Conservation (phyloP, 2,113 vertebrate genomes). For the Pygoscelis antarcticus region DNA sequence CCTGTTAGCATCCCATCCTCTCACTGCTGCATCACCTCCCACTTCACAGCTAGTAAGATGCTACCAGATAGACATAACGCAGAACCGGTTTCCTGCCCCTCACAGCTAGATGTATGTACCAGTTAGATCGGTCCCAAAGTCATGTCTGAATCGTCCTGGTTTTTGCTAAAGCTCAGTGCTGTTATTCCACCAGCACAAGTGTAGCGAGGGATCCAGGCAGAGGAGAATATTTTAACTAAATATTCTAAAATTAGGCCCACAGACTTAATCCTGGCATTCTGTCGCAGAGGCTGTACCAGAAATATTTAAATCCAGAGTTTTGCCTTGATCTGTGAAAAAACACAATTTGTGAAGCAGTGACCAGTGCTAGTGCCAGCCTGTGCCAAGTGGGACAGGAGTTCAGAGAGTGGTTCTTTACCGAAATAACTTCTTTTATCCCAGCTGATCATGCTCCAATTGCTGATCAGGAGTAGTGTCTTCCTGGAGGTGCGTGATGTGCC, state of each 20-base stretch:
- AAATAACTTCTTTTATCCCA: not conserved
- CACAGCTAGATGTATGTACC: not conserved
- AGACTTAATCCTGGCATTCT: not conserved
- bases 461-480: not conserved
- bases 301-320: not conserved
- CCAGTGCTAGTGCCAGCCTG: not conserved
- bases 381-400: not conserved
- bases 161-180: not conserved
- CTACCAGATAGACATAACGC: not conserved
- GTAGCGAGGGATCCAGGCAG: not conserved
- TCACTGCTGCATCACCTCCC: not conserved
- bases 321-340: not conserved
- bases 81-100: not conserved
- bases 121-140: not conserved
- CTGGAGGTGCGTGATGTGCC: not conserved
- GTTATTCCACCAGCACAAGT: not conserved
- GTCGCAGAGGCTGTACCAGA: not conserved
- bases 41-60: not conserved
- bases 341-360: not conserved
- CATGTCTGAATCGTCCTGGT: not conserved
- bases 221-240: not conserved
- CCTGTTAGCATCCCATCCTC: not conserved
- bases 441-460: not conserved
- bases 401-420: rapidly evolving
- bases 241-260: not conserved